These are phyloP conservation scores for Cactoblastis cactorum DNA, from an alignment of 2,888 invertebrate genomes.

Conservation along the genomic window DNA sequence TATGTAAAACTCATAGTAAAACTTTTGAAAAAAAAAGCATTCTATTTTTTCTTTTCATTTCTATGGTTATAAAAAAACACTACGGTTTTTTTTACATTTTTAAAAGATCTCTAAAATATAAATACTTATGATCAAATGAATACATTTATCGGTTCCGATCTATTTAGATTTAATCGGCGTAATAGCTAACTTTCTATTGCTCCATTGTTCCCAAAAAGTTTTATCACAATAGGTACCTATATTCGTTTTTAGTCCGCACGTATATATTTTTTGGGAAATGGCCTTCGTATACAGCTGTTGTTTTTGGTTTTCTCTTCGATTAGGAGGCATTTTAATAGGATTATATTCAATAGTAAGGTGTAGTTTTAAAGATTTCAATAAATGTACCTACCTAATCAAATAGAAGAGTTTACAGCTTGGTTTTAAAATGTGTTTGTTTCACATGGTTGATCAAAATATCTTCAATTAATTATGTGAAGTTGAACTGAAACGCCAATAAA, in stretches of 20 bases:
- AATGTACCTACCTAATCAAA: neutral
- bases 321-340: slow-evolving; percentile 65
- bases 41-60: too few relatives aligned
- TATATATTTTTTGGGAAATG: slow-evolving; percentile 34
- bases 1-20: too few relatives aligned
- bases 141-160: neutral
- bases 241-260: neutral
- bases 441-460: too few relatives aligned
- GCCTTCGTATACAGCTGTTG: slow-evolving; percentile 69
- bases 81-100: neutral
- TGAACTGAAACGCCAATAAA: too few relatives aligned
- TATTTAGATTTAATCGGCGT: neutral
- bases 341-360: slow-evolving; percentile 55
- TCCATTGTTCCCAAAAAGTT: neutral
- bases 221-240: neutral
- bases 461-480: too few relatives aligned
- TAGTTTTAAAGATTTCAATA: neutral
- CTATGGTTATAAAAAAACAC: too few relatives aligned
- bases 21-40: too few relatives aligned
- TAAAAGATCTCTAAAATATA: neutral
- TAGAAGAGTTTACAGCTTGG: neutral
- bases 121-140: neutral
- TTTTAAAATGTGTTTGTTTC: neutral
- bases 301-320: slow-evolving; percentile 70
- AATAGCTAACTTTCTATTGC: neutral